These are phyloP conservation scores for Trochalopteron elliotii DNA, from an alignment of 2,113 vertebrate genomes.

Conservation along the genomic window DNA sequence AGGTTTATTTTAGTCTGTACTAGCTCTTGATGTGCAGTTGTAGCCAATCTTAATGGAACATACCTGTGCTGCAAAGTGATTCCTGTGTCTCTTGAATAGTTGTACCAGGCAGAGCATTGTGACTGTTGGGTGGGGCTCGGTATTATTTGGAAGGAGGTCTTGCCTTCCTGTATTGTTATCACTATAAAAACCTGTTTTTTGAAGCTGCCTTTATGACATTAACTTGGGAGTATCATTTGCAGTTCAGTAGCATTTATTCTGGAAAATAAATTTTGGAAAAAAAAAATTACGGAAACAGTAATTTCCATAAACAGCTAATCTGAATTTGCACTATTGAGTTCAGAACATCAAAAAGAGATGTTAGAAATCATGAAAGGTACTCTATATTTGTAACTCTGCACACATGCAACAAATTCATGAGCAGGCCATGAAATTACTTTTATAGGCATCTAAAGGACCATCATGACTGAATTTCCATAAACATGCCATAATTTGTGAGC, in stretches of 20 bases:
- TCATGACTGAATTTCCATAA: background rate
- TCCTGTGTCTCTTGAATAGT: background rate
- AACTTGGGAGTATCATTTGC: background rate
- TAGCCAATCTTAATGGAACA: background rate
- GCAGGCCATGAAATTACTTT: background rate
- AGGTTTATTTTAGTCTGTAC: background rate
- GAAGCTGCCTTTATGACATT: background rate
- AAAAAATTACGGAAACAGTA: background rate
- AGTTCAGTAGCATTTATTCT: background rate
- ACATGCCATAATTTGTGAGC: background rate
- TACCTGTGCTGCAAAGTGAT: background rate
- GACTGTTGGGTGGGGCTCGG: background rate
- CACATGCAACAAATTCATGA: background rate
- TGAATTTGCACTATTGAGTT: background rate
- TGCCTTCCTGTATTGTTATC: background rate
- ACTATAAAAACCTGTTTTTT: rapidly evolving
- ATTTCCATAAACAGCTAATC: background rate
- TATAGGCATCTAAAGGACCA: background rate
- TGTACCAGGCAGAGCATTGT: background rate
- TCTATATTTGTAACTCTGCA: rapidly evolving
- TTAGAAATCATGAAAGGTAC: background rate
- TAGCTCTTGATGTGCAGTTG: background rate
- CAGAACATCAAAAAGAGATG: background rate
- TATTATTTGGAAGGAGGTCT: background rate
- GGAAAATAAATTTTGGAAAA: background rate